phyloP scores from a whole-genome alignment of 2,113 vertebrate genomes.

The Varanus komodoensis region DNA sequence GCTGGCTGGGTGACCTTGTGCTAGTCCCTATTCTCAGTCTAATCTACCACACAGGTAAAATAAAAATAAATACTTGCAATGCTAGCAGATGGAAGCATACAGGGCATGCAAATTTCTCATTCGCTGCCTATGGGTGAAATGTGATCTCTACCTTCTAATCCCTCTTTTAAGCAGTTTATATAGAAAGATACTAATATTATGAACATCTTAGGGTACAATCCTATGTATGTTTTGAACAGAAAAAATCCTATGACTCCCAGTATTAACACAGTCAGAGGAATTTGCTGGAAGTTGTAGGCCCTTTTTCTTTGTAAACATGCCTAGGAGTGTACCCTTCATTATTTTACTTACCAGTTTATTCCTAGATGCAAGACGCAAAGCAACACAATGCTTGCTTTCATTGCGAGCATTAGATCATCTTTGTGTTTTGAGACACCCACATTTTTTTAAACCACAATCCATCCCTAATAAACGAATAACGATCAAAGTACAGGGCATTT shows the following conservation, averaged over 20 bases:
- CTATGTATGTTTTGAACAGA: no score
- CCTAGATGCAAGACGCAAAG: not conserved
- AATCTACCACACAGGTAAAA: not conserved
- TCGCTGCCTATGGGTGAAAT: not conserved
- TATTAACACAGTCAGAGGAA: no score
- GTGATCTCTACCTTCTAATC: not conserved
- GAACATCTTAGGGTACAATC: not conserved
- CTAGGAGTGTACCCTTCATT: not conserved
- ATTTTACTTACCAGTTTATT: constrained; percentile 15
- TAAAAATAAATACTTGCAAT: constrained; percentile 36
- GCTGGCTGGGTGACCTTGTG: not conserved
- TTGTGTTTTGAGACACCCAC: constrained; percentile 25
- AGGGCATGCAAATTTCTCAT: constrained; percentile 7
- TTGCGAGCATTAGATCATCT: not conserved
- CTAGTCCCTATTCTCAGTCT: not conserved
- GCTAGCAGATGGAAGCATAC: constrained; percentile 34
- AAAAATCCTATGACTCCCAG: no score
- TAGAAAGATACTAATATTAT: not conserved
- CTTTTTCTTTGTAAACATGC: no score
- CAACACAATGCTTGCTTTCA: constrained; percentile 32
- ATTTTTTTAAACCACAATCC: constrained; percentile 30
- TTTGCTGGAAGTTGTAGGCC: no score
- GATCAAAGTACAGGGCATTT: constrained; percentile 65
- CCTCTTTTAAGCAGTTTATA: not conserved
- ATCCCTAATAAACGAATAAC: constrained; percentile 67